Conservation (phyloP, 1,140 invertebrate species). For the Nasonia vitripennis region DNA sequence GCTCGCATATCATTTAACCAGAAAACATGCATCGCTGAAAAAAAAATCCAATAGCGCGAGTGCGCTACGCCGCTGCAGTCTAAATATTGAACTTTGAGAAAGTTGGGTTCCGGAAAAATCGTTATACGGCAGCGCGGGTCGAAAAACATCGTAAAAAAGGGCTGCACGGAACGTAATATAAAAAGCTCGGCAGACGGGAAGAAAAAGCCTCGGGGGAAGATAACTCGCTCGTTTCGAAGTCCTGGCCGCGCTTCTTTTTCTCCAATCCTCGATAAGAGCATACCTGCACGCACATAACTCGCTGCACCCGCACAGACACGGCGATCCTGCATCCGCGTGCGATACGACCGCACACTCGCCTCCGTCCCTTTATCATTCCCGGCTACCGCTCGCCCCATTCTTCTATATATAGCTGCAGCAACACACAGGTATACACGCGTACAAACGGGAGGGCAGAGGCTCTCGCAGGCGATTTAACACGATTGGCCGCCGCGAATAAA, state of each 20-base stretch:
- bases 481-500: slow-evolving; percentile 74
- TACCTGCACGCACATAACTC: slow-evolving; percentile 60
- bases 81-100: background rate
- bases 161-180: background rate
- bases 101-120: background rate
- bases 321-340: slow-evolving; percentile 1
- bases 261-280: slow-evolving; percentile 70
- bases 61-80: no score
- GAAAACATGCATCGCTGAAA: background rate
- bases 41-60: background rate
- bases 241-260: slow-evolving; percentile 60
- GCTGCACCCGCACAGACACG: slow-evolving; percentile 56
- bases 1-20: background rate
- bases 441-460: slow-evolving; percentile 45
- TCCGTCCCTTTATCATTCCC: background rate
- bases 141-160: background rate
- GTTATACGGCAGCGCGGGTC: background rate
- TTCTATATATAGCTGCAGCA: background rate
- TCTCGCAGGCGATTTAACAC: slow-evolving; percentile 71
- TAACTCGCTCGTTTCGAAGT: background rate
- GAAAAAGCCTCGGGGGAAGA: background rate
- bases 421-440: slow-evolving; percentile 35
- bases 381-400: background rate
- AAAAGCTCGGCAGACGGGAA: background rate
- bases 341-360: background rate